A percentile compares a stretch with the other conserved stretches of the same genome.
These are phyloP conservation scores for Phragmatobia fuliginosa DNA, from an alignment of 2,888 invertebrate species.

Conservation along the genomic window DNA sequence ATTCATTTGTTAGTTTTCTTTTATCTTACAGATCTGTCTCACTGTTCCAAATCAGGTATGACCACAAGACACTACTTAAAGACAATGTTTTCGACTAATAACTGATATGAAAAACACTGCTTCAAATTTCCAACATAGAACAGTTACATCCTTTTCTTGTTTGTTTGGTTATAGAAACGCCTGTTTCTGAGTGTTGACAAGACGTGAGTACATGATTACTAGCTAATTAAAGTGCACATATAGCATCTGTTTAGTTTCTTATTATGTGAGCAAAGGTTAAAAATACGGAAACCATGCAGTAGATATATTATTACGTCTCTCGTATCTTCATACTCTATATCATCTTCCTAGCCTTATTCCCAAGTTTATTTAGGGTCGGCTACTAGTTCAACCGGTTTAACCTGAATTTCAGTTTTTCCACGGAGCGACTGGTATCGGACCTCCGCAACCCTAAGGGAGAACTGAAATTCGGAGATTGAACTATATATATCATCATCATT, in stretches of 20 bases:
- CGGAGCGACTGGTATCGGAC: no score
- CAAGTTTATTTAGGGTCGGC: no score
- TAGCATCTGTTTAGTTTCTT: constrained; percentile 25
- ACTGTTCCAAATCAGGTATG: neutral
- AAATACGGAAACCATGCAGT: constrained; percentile 25
- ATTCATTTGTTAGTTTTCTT: neutral
- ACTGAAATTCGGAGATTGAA: no score
- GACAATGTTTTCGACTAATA: no score
- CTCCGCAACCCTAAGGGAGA: no score
- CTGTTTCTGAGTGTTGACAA: constrained; percentile 39
- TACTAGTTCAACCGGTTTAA: no score
- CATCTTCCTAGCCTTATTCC: no score
- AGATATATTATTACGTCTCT: constrained; percentile 8
- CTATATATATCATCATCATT: no score
- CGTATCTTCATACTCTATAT: neutral
- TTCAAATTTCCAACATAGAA: constrained; percentile 1
- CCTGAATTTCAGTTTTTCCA: no score
- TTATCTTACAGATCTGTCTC: neutral
- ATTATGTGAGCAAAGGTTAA: constrained; percentile 31
- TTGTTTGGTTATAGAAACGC: constrained; percentile 40
- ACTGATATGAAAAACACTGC: neutral
- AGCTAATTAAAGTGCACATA: constrained; percentile 44
- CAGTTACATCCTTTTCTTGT: constrained; percentile 45
- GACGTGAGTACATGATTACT: constrained; percentile 39
- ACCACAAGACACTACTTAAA: neutral